Conservation (phyloP, 35 echinoderm and acorn worm genomes). For the Lytechinus variegatus region DNA sequence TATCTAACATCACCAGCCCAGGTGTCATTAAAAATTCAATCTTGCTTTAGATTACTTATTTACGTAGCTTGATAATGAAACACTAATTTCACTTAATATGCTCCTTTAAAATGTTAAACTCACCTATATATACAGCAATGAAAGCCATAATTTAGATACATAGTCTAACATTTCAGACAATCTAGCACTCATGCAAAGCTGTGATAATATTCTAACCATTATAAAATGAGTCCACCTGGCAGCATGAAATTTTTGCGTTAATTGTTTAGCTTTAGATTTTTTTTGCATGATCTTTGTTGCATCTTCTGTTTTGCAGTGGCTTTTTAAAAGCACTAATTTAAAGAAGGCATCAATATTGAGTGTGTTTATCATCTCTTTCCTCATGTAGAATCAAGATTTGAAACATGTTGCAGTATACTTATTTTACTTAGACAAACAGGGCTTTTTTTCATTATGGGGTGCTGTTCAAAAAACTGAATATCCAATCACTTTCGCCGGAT, state of each 20-base stretch:
- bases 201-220: not conserved
- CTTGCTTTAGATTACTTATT: not conserved
- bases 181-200: not conserved
- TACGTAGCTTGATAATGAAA: not conserved
- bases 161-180: not conserved
- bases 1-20: not conserved
- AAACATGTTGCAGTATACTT: too few species aligned
- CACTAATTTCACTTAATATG: not conserved
- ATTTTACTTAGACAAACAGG: too few species aligned
- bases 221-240: not conserved
- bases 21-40: not conserved
- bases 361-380: not conserved
- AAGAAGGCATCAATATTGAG: not conserved
- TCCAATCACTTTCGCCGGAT: too few species aligned
- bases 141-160: not conserved
- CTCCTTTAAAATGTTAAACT: not conserved
- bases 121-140: not conserved
- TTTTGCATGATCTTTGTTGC: not conserved
- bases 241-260: not conserved
- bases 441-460: too few species aligned
- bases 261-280: not conserved
- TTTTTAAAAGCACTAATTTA: not conserved
- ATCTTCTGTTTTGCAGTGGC: not conserved
- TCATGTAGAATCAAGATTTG: too few species aligned
- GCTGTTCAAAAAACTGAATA: too few species aligned